phyloP scores from a whole-genome alignment of 2,888 invertebrate genomes.

The Deroplatys truncata region DNA sequence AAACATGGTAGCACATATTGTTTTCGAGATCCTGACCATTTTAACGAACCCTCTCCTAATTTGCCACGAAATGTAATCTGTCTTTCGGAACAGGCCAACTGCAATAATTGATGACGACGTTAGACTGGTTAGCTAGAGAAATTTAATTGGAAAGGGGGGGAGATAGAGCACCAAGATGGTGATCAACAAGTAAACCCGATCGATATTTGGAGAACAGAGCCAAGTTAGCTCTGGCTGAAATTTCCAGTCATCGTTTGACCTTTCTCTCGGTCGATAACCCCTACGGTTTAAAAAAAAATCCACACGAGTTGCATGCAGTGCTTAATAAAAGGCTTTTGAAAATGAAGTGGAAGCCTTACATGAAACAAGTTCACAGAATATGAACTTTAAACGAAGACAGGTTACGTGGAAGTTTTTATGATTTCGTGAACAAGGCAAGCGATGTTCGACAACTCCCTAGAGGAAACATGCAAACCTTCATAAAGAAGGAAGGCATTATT shows the following conservation, averaged over 20 bases:
- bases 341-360: too few relatives aligned
- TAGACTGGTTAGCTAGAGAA: neutral
- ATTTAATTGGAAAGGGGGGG: neutral
- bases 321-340: too few relatives aligned
- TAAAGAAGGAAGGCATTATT: too few relatives aligned
- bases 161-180: neutral
- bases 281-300: too few relatives aligned
- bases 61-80: neutral
- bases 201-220: neutral
- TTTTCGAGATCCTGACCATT: neutral
- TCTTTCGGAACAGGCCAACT: neutral
- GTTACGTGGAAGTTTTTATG: too few relatives aligned
- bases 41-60: neutral
- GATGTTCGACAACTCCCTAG: too few relatives aligned
- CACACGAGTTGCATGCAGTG: too few relatives aligned
- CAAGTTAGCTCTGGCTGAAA: neutral
- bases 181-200: neutral
- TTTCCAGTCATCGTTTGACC: neutral
- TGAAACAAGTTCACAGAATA: too few relatives aligned
- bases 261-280: neutral
- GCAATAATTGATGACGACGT: neutral
- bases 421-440: too few relatives aligned
- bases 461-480: too few relatives aligned
- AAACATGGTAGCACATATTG: neutral
- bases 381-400: too few relatives aligned